phyloP scores from a whole-genome alignment of 2,797 vertebrate species.

The Myotis myotis region DNA sequence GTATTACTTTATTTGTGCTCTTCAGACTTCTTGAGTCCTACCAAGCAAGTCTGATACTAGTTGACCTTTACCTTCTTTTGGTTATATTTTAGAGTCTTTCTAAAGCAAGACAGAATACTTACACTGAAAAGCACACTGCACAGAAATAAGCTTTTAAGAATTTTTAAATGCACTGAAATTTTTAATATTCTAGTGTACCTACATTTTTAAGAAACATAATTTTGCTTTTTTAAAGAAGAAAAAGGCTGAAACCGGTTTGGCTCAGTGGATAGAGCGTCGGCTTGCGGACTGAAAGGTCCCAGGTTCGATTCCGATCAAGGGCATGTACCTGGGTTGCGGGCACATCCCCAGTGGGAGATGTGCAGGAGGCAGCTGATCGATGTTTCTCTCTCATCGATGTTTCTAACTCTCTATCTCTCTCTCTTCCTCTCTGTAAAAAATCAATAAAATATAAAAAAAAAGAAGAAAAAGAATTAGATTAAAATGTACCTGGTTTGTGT shows the following conservation, averaged over 20 bases:
- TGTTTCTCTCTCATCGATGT: too few species aligned
- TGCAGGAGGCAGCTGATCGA: too few species aligned
- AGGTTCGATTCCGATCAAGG: too few species aligned
- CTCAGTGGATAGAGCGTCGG: too few species aligned
- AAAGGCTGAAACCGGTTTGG: too few species aligned
- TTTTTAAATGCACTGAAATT: constrained; percentile 35
- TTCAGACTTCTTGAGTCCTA: background rate
- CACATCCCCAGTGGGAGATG: too few species aligned
- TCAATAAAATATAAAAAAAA: too few species aligned
- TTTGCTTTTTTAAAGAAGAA: background rate
- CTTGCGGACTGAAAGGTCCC: too few species aligned
- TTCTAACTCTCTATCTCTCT: too few species aligned
- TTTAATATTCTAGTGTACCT: background rate
- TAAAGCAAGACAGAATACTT: constrained; percentile 8
- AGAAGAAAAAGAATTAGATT: background rate
- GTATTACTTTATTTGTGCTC: background rate
- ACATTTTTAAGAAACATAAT: constrained; percentile 23
- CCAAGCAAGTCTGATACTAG: background rate
- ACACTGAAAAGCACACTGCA: background rate
- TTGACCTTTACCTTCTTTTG: background rate
- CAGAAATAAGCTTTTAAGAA: background rate
- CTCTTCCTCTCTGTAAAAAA: too few species aligned
- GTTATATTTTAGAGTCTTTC: background rate
- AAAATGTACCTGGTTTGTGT: background rate
- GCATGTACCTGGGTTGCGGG: too few species aligned